Conservation (phyloP, 2,888 invertebrate species). For the Halictus ligatus region DNA sequence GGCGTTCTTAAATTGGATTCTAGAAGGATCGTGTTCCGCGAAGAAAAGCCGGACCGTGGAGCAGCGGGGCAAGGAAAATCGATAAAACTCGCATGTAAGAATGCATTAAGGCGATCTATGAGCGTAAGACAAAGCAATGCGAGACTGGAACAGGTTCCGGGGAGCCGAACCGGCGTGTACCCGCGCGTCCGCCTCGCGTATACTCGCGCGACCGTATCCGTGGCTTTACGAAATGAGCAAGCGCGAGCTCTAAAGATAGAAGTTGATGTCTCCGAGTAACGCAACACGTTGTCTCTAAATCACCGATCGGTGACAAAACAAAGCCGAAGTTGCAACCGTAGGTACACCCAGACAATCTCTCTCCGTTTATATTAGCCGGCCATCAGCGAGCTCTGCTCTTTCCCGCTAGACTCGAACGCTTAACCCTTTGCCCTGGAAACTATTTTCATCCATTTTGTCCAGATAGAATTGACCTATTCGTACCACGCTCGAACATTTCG, state of each 20-base stretch:
- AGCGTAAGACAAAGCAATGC: constrained; percentile 70
- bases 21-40: constrained; percentile 51
- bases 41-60: constrained; percentile 43
- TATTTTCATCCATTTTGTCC: background rate
- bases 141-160: constrained; percentile 65
- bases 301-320: constrained; percentile 50
- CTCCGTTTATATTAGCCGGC: background rate
- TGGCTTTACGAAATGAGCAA: constrained; percentile 63
- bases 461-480: background rate
- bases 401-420: too few species aligned
- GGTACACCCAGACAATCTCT: background rate
- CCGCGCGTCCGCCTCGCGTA: constrained; percentile 6
- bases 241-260: constrained; percentile 69
- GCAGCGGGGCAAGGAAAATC: constrained; percentile 51
- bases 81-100: constrained; percentile 66
- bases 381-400: background rate
- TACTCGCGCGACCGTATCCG: constrained; percentile 25
- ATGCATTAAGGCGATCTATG: constrained; percentile 68
- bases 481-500: background rate
- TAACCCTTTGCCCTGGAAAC: too few species aligned
- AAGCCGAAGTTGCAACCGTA: constrained; percentile 24
- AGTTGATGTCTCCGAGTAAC: constrained; percentile 64
- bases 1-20: constrained; percentile 46
- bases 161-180: constrained; percentile 30
- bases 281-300: constrained; percentile 65